A percentile compares a stretch with the other conserved stretches of the same genome.
Conservation (phyloP, 1,140 invertebrate species). For the Lamellibrachia luymesi region DNA sequence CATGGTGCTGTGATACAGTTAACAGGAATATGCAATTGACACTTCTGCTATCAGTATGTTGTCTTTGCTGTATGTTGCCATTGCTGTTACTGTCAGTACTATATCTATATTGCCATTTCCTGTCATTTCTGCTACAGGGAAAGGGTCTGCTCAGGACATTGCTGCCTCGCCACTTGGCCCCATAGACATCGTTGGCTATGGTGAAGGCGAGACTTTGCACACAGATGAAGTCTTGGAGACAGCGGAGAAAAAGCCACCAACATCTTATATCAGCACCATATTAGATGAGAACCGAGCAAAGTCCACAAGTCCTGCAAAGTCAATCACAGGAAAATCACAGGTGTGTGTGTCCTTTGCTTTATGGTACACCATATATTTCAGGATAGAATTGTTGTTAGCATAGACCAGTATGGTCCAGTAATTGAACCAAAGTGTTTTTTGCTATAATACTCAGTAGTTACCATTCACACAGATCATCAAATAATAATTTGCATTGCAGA, state of each 20-base stretch:
- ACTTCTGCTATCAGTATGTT: no score
- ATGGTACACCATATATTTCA: not conserved
- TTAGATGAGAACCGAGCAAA: not conserved
- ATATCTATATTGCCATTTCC: no score
- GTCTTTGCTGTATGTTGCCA: no score
- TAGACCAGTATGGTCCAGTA: not conserved
- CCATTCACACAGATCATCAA: no score
- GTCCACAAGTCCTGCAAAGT: not conserved
- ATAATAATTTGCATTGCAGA: no score
- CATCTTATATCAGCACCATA: not conserved
- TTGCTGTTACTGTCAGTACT: no score
- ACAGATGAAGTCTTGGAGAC: not conserved
- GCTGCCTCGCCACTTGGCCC: not conserved
- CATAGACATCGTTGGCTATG: not conserved
- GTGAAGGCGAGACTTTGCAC: not conserved
- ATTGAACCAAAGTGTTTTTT: not conserved
- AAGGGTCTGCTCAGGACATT: not conserved
- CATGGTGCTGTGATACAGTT: no score
- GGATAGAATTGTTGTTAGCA: not conserved
- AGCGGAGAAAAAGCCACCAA: not conserved
- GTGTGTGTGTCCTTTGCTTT: not conserved
- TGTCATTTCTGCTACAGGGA: not conserved
- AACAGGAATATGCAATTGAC: no score
- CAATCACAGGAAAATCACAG: not conserved
- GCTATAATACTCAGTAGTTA: not conserved